These are phyloP conservation scores for Nematostella vectensis DNA, from an alignment of 92 coral and sea anemone genomes.

Conservation along the genomic window DNA sequence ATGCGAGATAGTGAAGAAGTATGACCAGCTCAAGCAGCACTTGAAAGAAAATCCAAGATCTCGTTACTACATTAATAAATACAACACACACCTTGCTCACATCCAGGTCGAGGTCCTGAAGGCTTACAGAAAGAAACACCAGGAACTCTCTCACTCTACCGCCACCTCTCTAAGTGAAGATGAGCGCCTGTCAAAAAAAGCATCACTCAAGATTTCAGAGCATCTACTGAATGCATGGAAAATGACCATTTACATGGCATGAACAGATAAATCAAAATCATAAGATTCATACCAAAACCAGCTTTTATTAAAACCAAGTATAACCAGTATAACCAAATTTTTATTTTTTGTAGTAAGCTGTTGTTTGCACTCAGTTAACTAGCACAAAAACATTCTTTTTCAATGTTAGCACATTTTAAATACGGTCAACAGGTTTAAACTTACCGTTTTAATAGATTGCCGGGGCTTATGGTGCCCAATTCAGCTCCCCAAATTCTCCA, in stretches of 20 bases:
- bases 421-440: no score
- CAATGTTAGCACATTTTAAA: no score
- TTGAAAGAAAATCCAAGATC: slow-evolving; percentile 20
- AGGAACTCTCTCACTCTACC: not conserved
- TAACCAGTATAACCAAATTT: no score
- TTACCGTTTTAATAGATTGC: no score
- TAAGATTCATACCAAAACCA: no score
- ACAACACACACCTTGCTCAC: slow-evolving; percentile 21
- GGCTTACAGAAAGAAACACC: slow-evolving; percentile 12
- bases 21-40: slow-evolving; percentile 24
- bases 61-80: slow-evolving; percentile 30
- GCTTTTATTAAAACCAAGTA: no score
- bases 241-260: slow-evolving; percentile 13
- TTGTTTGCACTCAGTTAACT: no score
- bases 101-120: slow-evolving; percentile 35
- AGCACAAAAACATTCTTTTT: no score
- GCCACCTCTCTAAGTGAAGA: not conserved
- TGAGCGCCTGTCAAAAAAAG: not conserved
- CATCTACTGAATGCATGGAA: slow-evolving; percentile 9
- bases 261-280: no score
- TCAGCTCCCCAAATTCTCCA: no score
- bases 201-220: not conserved
- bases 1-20: slow-evolving; percentile 19
- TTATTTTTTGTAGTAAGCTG: no score
- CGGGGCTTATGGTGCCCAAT: no score